Base-by-base conservation (phyloP, 2,113 vertebrate species). In the Dryoscopus gambensis region DNA sequence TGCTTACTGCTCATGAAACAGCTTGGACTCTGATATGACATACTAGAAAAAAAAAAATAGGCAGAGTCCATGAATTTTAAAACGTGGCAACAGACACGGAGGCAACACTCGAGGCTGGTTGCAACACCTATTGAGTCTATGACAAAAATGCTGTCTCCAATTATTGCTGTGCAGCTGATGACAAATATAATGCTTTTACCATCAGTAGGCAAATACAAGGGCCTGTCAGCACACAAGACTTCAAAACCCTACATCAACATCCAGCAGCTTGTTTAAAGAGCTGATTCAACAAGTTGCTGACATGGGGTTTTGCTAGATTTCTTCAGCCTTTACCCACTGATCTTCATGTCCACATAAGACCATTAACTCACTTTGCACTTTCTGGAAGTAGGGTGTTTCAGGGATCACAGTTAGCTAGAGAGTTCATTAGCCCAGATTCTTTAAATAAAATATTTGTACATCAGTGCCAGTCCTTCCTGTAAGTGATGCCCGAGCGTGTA, bases 101-200 rank as follows among this genome's bases (percentile, higher is more conserved):
- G 52, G 64, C 46, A 59, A 80, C 90, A 59, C 31, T 40, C 23
- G 64, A 39, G 71, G 37, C 71, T 47, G 84, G 59, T 86, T 94
- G 87, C 93, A 92, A 84, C 87, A 85, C 47, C 68, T 52, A 37
- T 20, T n/a, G 60, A 85, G 59, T 27, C 64, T 33, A 28, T 64
- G 93, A 88, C 75, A 92, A 86, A 88, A 84, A 53, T 44, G 63
- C 60, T 70, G 85, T 35, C 68, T 88, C 86, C 40, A 42, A 7
- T 81, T 75, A 46, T 35, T 77, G 73, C 52, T 47, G 24, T 49
- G 84, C 82, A 44, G 68, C 0, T 52, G 69, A 89, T 84, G 88
- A 90, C 76, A 95, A 92, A 95, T n/a, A 23, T 5, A 86, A 80
- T 93, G 71, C 65, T 60, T 93, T 81, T 84, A 65, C 89, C 75